Percentiles rank a stretch among this genome's conserved stretches.
Evolutionary conservation across 2,888 invertebrate species (phyloP).

Genomic region (Mesopsocus fuscifrons): DNA sequence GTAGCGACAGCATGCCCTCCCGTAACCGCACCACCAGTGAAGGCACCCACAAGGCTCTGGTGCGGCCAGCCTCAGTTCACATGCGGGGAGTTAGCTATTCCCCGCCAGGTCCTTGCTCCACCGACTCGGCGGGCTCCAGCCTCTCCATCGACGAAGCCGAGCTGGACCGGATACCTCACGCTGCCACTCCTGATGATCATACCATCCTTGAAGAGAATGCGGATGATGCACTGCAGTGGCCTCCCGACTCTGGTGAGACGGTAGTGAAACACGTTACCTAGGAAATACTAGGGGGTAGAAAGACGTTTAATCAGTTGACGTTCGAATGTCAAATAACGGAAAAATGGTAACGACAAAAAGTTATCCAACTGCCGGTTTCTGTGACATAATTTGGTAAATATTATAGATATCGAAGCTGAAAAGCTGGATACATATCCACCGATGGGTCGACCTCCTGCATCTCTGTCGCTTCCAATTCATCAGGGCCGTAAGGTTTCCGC

Average conservation of each 20-base stretch:
- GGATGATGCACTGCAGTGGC: slow-evolving; percentile 31
- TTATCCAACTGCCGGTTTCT: no score
- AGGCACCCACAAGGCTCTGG: slow-evolving; percentile 22
- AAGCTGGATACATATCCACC: slow-evolving; percentile 15
- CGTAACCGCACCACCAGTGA: slow-evolving; percentile 47
- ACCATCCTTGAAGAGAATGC: slow-evolving; percentile 42
- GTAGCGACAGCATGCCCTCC: slow-evolving; percentile 69
- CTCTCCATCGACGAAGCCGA: slow-evolving; percentile 43
- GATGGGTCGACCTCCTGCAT: slow-evolving; percentile 13
- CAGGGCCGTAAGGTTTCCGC: slow-evolving; percentile 11
- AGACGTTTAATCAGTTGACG: background rate
- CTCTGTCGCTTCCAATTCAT: slow-evolving; percentile 15
- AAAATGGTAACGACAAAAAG: no score
- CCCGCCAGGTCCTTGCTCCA: slow-evolving; percentile 35
- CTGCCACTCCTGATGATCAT: slow-evolving; percentile 40
- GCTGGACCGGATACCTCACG: slow-evolving; percentile 27
- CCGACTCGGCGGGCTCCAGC: slow-evolving; percentile 48
- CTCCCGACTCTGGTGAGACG: slow-evolving; percentile 9
- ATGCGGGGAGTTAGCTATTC: slow-evolving; percentile 28
- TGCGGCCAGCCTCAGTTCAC: slow-evolving; percentile 27
- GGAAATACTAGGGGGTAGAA: no score
- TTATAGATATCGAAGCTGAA: no score
- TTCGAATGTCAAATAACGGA: background rate
- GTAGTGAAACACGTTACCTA: no score
- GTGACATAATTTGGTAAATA: no score